Evolutionary conservation across 2,113 vertebrate species (phyloP).

Genomic region (Pedionomus torquatus): DNA sequence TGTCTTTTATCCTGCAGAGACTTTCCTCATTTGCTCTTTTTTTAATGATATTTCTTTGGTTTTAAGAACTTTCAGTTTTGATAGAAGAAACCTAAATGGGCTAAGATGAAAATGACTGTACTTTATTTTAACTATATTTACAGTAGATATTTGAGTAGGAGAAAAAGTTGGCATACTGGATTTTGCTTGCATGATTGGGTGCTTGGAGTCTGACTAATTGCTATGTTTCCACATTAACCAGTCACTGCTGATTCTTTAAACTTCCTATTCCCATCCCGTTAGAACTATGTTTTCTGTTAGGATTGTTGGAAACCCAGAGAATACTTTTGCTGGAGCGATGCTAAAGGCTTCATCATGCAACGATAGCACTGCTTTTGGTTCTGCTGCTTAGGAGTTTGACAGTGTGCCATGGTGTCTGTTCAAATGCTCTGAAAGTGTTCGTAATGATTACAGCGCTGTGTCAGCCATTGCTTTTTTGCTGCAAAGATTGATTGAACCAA

Average conservation of each 20-base stretch:
- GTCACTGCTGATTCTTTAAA: not conserved
- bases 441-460: not conserved
- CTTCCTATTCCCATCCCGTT: not conserved
- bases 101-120: not conserved
- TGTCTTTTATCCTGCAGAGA: not conserved
- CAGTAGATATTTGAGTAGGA: not conserved
- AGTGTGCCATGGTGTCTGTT: not conserved
- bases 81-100: not conserved
- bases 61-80: not conserved
- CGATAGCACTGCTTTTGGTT: not conserved
- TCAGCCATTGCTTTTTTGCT: not conserved
- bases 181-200: not conserved
- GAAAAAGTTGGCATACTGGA: not conserved
- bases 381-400: not conserved
- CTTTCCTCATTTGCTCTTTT: not conserved
- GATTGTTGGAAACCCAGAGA: not conserved
- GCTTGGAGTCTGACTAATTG: not conserved
- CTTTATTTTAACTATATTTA: not conserved
- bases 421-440: not conserved
- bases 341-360: not conserved
- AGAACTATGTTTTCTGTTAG: not conserved
- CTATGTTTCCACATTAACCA: not conserved
- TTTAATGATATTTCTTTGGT: not conserved
- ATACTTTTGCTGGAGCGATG: not conserved
- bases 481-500: not conserved